Conservation (phyloP, 1,140 invertebrate genomes). For the Procambarus clarkii region DNA sequence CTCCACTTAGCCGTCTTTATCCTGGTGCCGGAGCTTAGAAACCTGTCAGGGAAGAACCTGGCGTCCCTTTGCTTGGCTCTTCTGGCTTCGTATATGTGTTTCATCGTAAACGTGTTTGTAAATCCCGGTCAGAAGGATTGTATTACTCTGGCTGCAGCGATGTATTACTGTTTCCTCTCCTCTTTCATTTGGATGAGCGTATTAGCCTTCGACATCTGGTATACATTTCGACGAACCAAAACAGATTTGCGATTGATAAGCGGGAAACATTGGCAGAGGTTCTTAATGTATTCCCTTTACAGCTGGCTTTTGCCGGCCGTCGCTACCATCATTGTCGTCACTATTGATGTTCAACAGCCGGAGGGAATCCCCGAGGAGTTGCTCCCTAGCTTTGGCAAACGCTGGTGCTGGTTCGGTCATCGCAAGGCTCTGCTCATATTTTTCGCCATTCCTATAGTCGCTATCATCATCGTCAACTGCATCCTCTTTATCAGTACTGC, state of each 20-base stretch:
- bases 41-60: conserved; percentile 79
- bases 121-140: conserved; percentile 73
- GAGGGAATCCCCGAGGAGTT: conserved; percentile 74
- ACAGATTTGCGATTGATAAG: conserved; percentile 77
- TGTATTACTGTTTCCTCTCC: conserved; percentile 94
- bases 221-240: conserved; percentile 78
- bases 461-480: conserved; percentile 78
- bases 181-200: conserved; percentile 98
- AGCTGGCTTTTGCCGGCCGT: conserved; percentile 79
- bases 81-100: conserved; percentile 77
- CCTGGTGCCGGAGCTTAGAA: conserved; percentile 77
- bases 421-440: conserved; percentile 78
- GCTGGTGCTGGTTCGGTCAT: conserved; percentile 79
- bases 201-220: conserved; percentile 94
- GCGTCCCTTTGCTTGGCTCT: conserved; percentile 77
- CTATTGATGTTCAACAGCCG: conserved; percentile 77
- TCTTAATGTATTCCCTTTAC: conserved; percentile 79
- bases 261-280: conserved; percentile 76
- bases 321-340: conserved; percentile 76
- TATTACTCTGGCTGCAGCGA: conserved; percentile 82
- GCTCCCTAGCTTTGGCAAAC: conserved; percentile 77
- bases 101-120: conserved; percentile 76
- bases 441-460: conserved; percentile 78
- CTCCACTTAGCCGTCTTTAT: conserved; percentile 77
- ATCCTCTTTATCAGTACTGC: conserved; percentile 78